Percentiles rank a stretch among this genome's conserved stretches.
Evolutionary conservation across 2,888 invertebrate species (phyloP).

Genomic region (Zeuzera pyrina): DNA sequence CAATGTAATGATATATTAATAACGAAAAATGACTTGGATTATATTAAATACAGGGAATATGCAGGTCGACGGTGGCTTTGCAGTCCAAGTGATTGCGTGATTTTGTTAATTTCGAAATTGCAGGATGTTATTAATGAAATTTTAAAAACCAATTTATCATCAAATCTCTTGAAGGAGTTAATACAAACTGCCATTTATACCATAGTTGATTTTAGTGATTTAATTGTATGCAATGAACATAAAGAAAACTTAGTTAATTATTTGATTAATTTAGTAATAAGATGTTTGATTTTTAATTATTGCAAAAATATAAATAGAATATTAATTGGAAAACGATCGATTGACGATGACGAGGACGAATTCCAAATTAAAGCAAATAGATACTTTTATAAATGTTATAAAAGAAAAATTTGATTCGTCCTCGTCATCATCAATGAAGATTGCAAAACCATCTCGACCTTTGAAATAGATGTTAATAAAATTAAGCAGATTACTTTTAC

Average conservation of each 20-base stretch:
- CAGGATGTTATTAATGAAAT: background rate
- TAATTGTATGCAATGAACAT: background rate
- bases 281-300: background rate
- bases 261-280: background rate
- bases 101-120: background rate
- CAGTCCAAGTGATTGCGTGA: background rate
- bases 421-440: background rate
- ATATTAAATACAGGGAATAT: background rate
- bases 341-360: no score
- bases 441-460: no score
- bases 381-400: no score
- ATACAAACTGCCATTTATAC: background rate
- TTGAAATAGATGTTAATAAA: background rate
- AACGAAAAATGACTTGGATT: background rate
- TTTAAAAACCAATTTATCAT: background rate
- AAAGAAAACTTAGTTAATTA: background rate
- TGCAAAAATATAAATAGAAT: conserved; percentile 1
- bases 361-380: no score
- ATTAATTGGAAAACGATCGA: no score
- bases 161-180: background rate
- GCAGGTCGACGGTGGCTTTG: background rate
- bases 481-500: background rate
- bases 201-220: no score
- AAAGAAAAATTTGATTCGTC: no score
- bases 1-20: background rate